A percentile compares a stretch with the other conserved stretches of the same genome.
Evolutionary conservation across 2,888 invertebrate species (phyloP).

Genomic region (Cerceris rybyensis): DNA sequence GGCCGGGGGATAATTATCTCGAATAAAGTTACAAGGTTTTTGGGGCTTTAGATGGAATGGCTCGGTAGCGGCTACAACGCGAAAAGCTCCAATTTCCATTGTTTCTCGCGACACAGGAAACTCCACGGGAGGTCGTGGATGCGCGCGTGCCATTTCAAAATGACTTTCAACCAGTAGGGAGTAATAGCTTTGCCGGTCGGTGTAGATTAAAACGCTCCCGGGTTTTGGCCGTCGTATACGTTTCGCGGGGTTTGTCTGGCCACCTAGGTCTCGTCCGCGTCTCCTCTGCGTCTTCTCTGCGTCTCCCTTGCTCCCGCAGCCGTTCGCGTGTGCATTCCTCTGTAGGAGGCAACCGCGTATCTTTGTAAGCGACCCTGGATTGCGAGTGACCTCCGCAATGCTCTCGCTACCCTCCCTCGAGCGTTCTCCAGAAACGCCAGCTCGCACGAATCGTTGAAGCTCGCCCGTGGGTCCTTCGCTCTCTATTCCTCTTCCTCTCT

Average conservation of each 20-base stretch:
- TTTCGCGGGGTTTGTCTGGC: conserved; percentile 53
- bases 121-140: conserved; percentile 47
- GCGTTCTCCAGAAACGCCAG: conserved; percentile 26
- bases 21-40: conserved; percentile 37
- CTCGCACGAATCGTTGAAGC: conserved; percentile 51
- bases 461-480: conserved; percentile 21
- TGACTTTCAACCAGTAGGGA: conserved; percentile 49
- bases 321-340: no score
- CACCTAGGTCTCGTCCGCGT: conserved; percentile 1
- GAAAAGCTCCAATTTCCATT: conserved; percentile 63
- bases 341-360: not conserved
- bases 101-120: conserved; percentile 43
- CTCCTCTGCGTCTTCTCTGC: conserved; percentile 5
- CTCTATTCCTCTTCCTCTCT: not conserved
- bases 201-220: conserved; percentile 68
- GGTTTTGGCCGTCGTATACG: conserved; percentile 57
- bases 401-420: conserved; percentile 24
- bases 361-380: conserved; percentile 20
- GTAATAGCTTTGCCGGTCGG: conserved; percentile 58
- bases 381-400: conserved; percentile 41
- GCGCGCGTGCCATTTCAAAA: conserved; percentile 47
- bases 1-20: conserved; percentile 21
- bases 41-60: not conserved
- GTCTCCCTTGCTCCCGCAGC: not conserved
- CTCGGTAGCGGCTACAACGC: conserved; percentile 6